Conservation (phyloP, 2,888 invertebrate species). For the Lepas anatifera region DNA sequence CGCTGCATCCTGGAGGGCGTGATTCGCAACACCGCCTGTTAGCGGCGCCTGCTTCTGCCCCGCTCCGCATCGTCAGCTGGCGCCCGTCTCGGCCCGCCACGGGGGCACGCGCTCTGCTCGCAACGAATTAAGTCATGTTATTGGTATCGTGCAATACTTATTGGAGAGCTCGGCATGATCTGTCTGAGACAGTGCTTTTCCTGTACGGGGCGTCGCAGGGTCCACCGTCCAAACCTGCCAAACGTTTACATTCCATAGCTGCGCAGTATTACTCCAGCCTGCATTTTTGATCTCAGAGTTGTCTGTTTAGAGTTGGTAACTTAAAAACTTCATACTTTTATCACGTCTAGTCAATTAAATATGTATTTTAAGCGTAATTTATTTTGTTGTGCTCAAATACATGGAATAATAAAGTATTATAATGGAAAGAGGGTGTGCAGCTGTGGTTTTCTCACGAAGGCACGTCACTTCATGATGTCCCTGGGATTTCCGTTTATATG, state of each 20-base stretch:
- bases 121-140: too few species aligned
- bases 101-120: background rate
- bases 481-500: too few species aligned
- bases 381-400: background rate
- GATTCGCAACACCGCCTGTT: background rate
- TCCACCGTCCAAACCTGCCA: background rate
- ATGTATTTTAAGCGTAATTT: background rate
- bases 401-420: background rate
- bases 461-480: too few species aligned
- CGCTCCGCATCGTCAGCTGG: background rate
- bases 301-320: background rate
- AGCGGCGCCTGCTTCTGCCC: background rate
- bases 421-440: too few species aligned
- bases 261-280: too few species aligned
- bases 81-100: background rate
- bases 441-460: too few species aligned
- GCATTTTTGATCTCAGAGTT: background rate
- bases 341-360: background rate
- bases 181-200: too few species aligned
- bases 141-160: too few species aligned
- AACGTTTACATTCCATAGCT: background rate
- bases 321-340: background rate
- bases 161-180: too few species aligned
- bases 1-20: constrained; percentile 5
- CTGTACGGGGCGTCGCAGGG: too few species aligned